These are phyloP conservation scores for Homarus americanus DNA, from an alignment of 1,140 invertebrate species.

Conservation along the genomic window DNA sequence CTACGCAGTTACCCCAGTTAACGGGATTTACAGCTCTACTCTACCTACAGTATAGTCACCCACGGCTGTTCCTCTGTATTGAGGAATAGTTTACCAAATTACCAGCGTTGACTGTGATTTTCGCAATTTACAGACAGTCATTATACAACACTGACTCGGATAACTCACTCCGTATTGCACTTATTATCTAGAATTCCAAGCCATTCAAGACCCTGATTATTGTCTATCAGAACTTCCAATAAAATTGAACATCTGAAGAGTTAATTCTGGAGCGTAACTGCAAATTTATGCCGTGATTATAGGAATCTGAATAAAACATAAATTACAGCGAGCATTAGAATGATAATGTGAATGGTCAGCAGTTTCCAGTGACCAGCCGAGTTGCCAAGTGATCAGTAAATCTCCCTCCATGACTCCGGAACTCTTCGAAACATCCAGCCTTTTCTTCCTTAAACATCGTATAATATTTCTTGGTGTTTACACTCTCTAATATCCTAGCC, in stretches of 20 bases:
- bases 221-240: constrained; percentile 58
- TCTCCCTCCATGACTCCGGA: not conserved
- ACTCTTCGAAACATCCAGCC: not conserved
- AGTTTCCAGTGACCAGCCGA: constrained; percentile 53
- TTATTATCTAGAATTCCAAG: constrained; percentile 22
- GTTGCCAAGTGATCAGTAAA: constrained; percentile 51
- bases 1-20: too few species aligned
- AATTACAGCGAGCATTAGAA: constrained; percentile 67
- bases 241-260: constrained; percentile 58
- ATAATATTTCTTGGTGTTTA: not conserved
- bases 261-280: constrained; percentile 64
- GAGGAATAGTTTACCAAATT: not conserved
- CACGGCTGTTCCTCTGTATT: too few species aligned
- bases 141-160: not conserved
- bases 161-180: not conserved
- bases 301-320: constrained; percentile 70
- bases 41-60: too few species aligned
- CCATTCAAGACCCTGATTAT: constrained; percentile 36
- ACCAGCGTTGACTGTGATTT: not conserved
- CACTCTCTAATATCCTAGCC: not conserved
- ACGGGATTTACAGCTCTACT: too few species aligned
- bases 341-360: constrained; percentile 72
- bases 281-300: constrained; percentile 72
- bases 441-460: not conserved
- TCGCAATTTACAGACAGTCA: constrained; percentile 3